Evolutionary conservation across 2,113 vertebrate species (phyloP).

Genomic region (Gyps fulvus): DNA sequence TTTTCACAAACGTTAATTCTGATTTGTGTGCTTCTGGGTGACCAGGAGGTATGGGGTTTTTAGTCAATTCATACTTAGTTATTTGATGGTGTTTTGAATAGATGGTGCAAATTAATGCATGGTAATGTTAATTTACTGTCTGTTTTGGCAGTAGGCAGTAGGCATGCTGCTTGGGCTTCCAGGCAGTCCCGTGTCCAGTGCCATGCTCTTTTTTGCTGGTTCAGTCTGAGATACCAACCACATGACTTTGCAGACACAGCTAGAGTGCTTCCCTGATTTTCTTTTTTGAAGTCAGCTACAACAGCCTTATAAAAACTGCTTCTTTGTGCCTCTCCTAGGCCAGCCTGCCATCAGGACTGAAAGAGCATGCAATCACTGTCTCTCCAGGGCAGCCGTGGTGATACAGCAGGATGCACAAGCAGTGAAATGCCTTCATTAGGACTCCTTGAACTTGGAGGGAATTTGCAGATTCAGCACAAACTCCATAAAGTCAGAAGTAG

Average conservation of each 20-base stretch:
- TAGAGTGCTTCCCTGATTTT: background rate
- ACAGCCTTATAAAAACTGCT: background rate
- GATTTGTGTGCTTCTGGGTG: background rate
- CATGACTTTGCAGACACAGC: background rate
- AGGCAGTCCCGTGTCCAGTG: background rate
- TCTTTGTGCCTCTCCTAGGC: background rate
- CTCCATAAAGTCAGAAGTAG: background rate
- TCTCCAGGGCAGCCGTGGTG: background rate
- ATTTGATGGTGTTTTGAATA: background rate
- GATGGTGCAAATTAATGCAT: background rate
- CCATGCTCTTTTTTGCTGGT: background rate
- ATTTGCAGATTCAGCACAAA: background rate
- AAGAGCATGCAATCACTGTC: background rate
- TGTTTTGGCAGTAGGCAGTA: background rate
- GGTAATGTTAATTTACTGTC: background rate
- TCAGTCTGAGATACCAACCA: background rate
- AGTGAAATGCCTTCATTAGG: background rate
- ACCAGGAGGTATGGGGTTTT: accelerated
- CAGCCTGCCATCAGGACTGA: background rate
- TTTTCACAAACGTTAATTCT: background rate
- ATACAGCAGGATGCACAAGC: background rate
- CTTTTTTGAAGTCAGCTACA: background rate
- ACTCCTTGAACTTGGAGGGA: background rate
- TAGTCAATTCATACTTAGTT: background rate
- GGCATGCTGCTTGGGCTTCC: background rate